Evolutionary conservation across 2,888 invertebrate genomes (phyloP), one percentile per base, ranked within the genome.

Genomic region (Dorcus parallelipipedus): DNA sequence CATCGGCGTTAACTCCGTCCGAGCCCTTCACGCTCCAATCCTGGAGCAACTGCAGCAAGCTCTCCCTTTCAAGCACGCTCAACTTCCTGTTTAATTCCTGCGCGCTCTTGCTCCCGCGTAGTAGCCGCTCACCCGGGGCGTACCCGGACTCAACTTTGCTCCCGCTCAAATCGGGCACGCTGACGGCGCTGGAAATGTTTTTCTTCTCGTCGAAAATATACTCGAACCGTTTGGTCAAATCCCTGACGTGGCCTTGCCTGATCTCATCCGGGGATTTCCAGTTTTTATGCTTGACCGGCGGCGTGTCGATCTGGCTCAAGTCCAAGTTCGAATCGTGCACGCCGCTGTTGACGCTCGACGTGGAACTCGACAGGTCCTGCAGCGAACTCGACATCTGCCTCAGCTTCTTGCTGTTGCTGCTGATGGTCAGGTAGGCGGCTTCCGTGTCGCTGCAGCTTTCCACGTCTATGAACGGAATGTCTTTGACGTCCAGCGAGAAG

Each of bases 211-310:
- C 56, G 39, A 64, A 62, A 39, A 81, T 80, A 64, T 79, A 75
- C 66, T 87, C 82, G 65, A 90, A 91, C 73, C 86, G 88, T 71
- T 86, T 86, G 0, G 89, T 82, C 58, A 91, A 78, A 42, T 86
- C 87, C 58, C 86, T 87, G 0, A 90, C 90, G 73, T 86, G 64
- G 0, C 88, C 86, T 17, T 88, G 83, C 56, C 87, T 78, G 52
- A 85, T 85, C 67, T 88, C 87, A 66, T 87, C 87, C 0, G 88
- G 88, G 0, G 87, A 87, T 68, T 84, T 86, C 88, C 88, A 88
- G 17, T 84, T 86, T 65, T 85, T 86, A 50, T 73, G 71, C 51
- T 73, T 73, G 10, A 71, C 64, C 3, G 74, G 71, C 5, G 72
- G 71, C 5, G 72, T 69, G 65, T 76, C 76, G 43, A 76, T 68